These are phyloP conservation scores for Uloborus diversus DNA, from an alignment of 1,140 invertebrate species.

Conservation along the genomic window DNA sequence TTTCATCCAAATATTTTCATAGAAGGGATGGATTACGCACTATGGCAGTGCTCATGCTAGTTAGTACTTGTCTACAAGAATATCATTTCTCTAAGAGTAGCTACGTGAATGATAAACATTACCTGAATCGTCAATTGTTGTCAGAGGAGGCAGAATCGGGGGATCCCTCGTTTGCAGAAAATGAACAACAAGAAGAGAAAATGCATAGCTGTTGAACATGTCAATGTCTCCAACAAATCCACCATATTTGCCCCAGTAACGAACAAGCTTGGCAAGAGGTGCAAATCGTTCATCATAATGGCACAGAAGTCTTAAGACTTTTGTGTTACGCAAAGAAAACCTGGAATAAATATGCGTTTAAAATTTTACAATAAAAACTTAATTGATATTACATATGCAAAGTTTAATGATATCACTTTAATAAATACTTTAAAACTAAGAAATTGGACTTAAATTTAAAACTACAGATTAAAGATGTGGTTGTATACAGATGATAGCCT, in stretches of 20 bases:
- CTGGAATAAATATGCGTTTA: conserved; percentile 12
- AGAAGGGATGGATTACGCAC: too few relatives aligned
- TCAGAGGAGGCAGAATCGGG: conserved; percentile 34
- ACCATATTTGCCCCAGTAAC: conserved; percentile 53
- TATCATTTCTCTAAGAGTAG: not conserved
- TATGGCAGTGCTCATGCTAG: too few relatives aligned
- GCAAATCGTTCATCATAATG: conserved; percentile 37
- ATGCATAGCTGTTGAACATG: conserved; percentile 48
- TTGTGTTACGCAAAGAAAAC: conserved; percentile 34
- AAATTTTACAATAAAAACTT: not conserved
- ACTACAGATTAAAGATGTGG: too few relatives aligned
- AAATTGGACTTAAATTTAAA: too few relatives aligned
- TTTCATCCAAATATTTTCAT: not conserved
- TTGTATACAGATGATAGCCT: too few relatives aligned
- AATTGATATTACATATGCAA: too few relatives aligned
- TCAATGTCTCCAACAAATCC: conserved; percentile 53
- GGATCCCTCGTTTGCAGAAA: conserved; percentile 32
- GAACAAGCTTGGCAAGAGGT: conserved; percentile 15
- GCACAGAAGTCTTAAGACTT: conserved; percentile 1
- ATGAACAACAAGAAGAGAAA: conserved; percentile 32
- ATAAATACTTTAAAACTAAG: too few relatives aligned
- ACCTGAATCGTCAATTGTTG: conserved; percentile 26
- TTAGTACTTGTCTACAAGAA: too few relatives aligned
- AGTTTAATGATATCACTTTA: too few relatives aligned
- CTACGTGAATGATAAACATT: not conserved